Evolutionary conservation across 2,113 vertebrate genomes (phyloP).

Genomic region (Pristiophorus japonicus): DNA sequence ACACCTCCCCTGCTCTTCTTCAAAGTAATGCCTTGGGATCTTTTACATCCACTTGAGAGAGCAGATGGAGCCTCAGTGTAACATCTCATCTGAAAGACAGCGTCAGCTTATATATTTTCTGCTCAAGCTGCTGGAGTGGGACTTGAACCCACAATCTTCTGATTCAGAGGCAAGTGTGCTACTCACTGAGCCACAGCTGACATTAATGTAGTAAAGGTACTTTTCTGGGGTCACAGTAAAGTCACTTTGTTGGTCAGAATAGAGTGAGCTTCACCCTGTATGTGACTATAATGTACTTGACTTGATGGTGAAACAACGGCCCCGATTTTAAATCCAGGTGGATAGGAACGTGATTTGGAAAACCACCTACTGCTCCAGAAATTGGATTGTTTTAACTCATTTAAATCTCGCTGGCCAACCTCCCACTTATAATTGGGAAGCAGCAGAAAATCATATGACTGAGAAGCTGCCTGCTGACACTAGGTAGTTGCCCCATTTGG

Average conservation of each 20-base stretch:
- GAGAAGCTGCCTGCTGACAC: background rate
- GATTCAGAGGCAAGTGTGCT: no score
- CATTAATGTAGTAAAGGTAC: background rate
- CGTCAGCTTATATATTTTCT: no score
- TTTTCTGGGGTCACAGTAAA: background rate
- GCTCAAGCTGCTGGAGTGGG: no score
- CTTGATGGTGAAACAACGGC: background rate
- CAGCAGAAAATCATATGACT: background rate
- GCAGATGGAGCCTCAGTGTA: no score
- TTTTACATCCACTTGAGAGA: no score
- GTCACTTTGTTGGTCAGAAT: background rate
- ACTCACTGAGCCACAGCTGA: no score
- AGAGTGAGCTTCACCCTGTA: background rate
- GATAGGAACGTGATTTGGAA: background rate
- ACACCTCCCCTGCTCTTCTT: no score
- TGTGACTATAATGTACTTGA: no score
- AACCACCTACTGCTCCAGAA: background rate
- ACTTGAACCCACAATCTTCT: no score
- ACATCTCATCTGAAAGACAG: no score
- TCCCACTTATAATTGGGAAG: background rate
- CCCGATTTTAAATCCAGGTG: background rate
- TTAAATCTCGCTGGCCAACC: background rate
- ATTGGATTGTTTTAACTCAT: background rate
- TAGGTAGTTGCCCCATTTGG: background rate
- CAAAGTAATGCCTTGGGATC: no score